Conservation (phyloP, 2,113 vertebrate species). For the Chamaea fasciata region DNA sequence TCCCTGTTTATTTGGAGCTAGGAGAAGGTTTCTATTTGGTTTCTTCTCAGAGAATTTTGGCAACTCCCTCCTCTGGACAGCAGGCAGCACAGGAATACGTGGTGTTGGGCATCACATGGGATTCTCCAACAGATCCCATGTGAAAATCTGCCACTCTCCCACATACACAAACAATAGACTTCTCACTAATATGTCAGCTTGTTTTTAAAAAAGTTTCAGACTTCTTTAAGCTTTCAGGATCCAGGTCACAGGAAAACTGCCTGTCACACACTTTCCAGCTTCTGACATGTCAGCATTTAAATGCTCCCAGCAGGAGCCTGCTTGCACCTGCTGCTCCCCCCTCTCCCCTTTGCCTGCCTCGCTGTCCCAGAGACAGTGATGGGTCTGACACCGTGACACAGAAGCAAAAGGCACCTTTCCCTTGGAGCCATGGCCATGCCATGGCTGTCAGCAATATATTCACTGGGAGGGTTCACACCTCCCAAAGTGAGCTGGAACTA, state of each 20-base stretch:
- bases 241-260: not conserved
- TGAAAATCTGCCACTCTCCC: not conserved
- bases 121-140: not conserved
- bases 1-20: not conserved
- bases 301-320: not conserved
- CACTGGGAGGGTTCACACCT: not conserved
- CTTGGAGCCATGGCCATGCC: not conserved
- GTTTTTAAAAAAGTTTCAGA: not conserved
- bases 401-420: not conserved
- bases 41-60: not conserved
- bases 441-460: not conserved
- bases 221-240: not conserved
- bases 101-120: not conserved
- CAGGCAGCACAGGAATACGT: not conserved
- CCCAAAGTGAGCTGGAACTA: not conserved
- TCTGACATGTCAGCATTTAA: not conserved
- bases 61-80: not conserved
- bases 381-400: not conserved
- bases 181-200: not conserved
- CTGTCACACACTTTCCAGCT: not conserved
- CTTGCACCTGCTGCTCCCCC: not conserved
- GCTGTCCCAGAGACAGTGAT: accelerated
- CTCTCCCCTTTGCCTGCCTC: not conserved
- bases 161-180: not conserved
- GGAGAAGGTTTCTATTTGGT: not conserved